Conservation (phyloP, 2,888 invertebrate genomes). For the Tetropium fuscum region DNA sequence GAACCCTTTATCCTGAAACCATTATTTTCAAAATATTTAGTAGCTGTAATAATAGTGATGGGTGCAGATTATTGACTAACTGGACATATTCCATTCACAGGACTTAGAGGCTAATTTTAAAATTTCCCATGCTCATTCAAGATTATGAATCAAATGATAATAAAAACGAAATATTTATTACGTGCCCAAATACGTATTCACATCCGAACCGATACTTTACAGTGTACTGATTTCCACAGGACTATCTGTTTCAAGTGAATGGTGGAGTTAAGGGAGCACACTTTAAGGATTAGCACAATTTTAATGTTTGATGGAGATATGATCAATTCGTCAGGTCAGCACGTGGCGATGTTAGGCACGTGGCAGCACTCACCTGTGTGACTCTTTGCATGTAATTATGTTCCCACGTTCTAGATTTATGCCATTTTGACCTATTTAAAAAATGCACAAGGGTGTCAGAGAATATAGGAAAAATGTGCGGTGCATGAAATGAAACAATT, state of each 20-base stretch:
- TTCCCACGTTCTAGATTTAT: slow-evolving; percentile 29
- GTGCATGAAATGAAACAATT: not conserved
- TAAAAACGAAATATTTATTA: too few relatives aligned
- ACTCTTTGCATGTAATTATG: slow-evolving; percentile 25
- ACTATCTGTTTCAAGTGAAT: slow-evolving; percentile 9
- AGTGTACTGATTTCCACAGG: slow-evolving; percentile 6
- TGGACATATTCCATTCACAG: too few relatives aligned
- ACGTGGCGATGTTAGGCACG: slow-evolving; percentile 25
- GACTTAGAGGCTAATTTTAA: too few relatives aligned
- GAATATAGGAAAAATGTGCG: not conserved
- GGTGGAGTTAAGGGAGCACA: slow-evolving; percentile 6
- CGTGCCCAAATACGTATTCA: too few relatives aligned
- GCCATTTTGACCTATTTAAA: not conserved
- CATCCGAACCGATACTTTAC: slow-evolving; percentile 3
- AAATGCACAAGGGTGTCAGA: too few relatives aligned
- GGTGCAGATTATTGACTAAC: too few relatives aligned
- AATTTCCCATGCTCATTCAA: too few relatives aligned
- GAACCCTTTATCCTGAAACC: too few relatives aligned
- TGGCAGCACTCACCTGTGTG: slow-evolving; percentile 33
- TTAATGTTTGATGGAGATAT: slow-evolving; percentile 24
- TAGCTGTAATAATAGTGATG: too few relatives aligned
- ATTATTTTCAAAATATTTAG: too few relatives aligned
- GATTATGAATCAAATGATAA: too few relatives aligned
- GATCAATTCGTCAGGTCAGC: slow-evolving; percentile 18
- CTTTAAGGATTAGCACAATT: slow-evolving; percentile 21